These are phyloP conservation scores for Ceraclea dissimilis DNA, from an alignment of 2,888 invertebrate genomes.

Conservation along the genomic window DNA sequence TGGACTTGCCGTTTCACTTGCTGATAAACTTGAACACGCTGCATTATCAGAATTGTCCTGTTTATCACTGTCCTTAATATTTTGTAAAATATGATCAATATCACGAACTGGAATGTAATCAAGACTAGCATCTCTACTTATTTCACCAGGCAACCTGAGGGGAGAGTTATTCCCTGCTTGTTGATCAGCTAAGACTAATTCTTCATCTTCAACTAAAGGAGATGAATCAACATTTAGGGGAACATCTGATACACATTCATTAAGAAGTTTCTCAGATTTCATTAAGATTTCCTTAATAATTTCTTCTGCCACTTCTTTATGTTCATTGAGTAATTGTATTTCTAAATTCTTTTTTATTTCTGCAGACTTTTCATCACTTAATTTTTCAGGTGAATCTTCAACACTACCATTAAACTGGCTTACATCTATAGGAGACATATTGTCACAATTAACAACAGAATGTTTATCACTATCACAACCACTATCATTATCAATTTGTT, in stretches of 20 bases:
- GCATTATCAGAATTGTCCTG: slow-evolving; percentile 38
- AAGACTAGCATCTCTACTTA: slow-evolving; percentile 40
- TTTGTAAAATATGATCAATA: slow-evolving; percentile 32
- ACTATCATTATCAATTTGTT: slow-evolving; percentile 33
- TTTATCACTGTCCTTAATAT: slow-evolving; percentile 39
- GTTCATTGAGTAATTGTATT: slow-evolving; percentile 28
- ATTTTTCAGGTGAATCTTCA: slow-evolving; percentile 27
- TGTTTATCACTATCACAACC: slow-evolving; percentile 39
- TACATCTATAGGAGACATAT: slow-evolving; percentile 29
- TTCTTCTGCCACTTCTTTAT: slow-evolving; percentile 42
- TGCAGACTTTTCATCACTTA: slow-evolving; percentile 24
- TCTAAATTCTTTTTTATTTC: slow-evolving; percentile 25
- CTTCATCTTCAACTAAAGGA: slow-evolving; percentile 46
- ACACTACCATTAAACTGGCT: slow-evolving; percentile 35
- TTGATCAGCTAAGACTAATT: slow-evolving; percentile 45
- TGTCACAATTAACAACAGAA: slow-evolving; percentile 27
- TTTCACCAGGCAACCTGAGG: slow-evolving; percentile 16
- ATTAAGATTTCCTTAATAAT: slow-evolving; percentile 46
- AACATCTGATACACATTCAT: slow-evolving; percentile 35
- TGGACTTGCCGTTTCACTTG: slow-evolving; percentile 45
- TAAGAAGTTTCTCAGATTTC: slow-evolving; percentile 44
- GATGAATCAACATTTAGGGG: slow-evolving; percentile 28
- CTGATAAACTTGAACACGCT: slow-evolving; percentile 45
- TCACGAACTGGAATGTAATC: slow-evolving; percentile 48
- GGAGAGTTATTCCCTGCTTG: slow-evolving; percentile 33